Base-by-base conservation (phyloP, 2,113 vertebrate genomes). In the Pionites leucogaster region DNA sequence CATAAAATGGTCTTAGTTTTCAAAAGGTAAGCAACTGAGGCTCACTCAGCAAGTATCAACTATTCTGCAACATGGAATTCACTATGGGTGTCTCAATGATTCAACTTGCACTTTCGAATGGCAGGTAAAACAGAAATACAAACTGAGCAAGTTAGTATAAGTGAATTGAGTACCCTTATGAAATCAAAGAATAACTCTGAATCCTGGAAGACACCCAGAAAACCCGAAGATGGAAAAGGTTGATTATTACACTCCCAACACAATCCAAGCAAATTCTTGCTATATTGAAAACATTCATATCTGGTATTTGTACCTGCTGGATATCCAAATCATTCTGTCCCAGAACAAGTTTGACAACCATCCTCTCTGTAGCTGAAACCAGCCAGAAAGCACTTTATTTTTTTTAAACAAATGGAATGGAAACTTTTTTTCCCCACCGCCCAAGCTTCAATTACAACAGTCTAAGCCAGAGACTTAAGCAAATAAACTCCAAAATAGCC, bases 401-500 rank as follows among this genome's bases (percentile, higher is more conserved):
- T 39, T 68, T 69, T 93, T 59, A 16, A 87, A 96, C 88, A 92
- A 91, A 93, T 70, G 62, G 37, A 94, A 94, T 78, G 72, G 83
- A 95, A 96, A 79, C 24, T 5, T 16, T 50, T 17, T 65, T 65
- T 57, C 63, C 67, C 74, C 55, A 35, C 28, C 12, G 13, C 16
- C 55, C 29, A 84, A 94, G 46, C 70, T 93, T 95, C 82, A 95
- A 86, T 94, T 93, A 95, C 90, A 97, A 95, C 96, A 97, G 95
- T 95, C 95, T 90, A 97, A 96, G 95, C 91, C 94, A 96, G 81
- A 92, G 71, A 95, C 77, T 78, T 87, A 65, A 69, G 89, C 93
- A 97, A 96, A 95, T 84, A 84, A 94, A 96, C 77, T 96, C 86
- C 76, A 89, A 94, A 95, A 94, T 55, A 86, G 68, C 81, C 81